Evolutionary conservation across 53 echinoderm and acorn worm species (phyloP).

Genomic region (Hippasteria phrygiana): DNA sequence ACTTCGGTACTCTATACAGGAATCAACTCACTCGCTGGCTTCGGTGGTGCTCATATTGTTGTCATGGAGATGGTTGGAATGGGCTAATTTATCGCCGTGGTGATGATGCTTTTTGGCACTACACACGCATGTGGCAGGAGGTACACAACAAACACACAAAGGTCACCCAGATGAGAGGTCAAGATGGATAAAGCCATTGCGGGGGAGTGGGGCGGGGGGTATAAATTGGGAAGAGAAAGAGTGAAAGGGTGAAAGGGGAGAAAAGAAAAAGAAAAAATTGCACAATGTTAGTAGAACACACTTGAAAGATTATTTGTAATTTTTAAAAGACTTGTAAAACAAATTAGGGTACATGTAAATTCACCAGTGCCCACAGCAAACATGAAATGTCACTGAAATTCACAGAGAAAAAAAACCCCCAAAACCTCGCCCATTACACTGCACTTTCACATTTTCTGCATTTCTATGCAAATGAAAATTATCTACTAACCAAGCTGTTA

Average conservation of each 20-base stretch:
- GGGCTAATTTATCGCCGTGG: constrained; percentile 56
- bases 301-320: background rate
- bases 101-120: constrained; percentile 62
- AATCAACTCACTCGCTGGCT: constrained; percentile 44
- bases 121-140: background rate
- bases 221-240: no score
- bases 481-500: no score
- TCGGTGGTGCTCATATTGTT: constrained; percentile 40
- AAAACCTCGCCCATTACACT: no score
- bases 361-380: no score
- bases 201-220: background rate
- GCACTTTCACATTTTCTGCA: no score
- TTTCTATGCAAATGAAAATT: no score
- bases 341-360: no score
- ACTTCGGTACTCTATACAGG: background rate
- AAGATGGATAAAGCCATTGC: constrained; percentile 51
- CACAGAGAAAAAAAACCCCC: no score
- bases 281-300: constrained; percentile 63
- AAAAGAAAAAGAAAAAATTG: constrained; percentile 41
- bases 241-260: constrained; percentile 26
- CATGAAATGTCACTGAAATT: no score
- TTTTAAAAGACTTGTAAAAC: no score
- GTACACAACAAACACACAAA: constrained; percentile 54
- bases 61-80: constrained; percentile 49
- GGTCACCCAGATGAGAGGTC: constrained; percentile 61